These are phyloP conservation scores for Parapsyche elsis DNA, from an alignment of 1,140 invertebrate species.

Conservation along the genomic window DNA sequence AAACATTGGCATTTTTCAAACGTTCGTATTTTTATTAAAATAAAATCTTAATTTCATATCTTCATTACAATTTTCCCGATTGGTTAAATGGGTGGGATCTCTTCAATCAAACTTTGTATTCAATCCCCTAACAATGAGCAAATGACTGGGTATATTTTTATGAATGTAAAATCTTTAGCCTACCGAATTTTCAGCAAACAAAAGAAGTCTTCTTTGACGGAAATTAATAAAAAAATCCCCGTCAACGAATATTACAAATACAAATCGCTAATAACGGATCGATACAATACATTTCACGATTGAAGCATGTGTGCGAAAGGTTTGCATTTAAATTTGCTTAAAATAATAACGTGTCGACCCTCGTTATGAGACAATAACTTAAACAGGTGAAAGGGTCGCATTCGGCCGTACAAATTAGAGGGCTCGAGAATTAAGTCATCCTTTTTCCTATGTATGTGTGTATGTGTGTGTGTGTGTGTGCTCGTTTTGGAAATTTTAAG, in stretches of 20 bases:
- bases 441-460: neutral
- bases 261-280: too few relatives aligned
- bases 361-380: constrained; percentile 22
- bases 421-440: neutral
- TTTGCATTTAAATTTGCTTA: neutral
- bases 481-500: neutral
- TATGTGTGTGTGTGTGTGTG: neutral
- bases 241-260: too few relatives aligned
- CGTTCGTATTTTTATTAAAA: too few relatives aligned
- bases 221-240: too few relatives aligned
- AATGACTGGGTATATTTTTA: neutral
- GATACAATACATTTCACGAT: too few relatives aligned
- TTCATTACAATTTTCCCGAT: too few relatives aligned
- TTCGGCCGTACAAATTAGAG: neutral
- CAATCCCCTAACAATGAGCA: neutral
- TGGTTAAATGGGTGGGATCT: neutral
- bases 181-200: too few relatives aligned
- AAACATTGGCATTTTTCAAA: neutral
- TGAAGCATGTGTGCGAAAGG: neutral
- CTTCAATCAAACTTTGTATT: constrained; percentile 1
- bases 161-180: too few relatives aligned
- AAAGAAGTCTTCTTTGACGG: too few relatives aligned
- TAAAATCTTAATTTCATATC: too few relatives aligned
- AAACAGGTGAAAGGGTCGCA: constrained; percentile 18
- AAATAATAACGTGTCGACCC: neutral